Evolutionary conservation across 2,797 vertebrate genomes (phyloP).

Genomic region (Numenius phaeopus): DNA sequence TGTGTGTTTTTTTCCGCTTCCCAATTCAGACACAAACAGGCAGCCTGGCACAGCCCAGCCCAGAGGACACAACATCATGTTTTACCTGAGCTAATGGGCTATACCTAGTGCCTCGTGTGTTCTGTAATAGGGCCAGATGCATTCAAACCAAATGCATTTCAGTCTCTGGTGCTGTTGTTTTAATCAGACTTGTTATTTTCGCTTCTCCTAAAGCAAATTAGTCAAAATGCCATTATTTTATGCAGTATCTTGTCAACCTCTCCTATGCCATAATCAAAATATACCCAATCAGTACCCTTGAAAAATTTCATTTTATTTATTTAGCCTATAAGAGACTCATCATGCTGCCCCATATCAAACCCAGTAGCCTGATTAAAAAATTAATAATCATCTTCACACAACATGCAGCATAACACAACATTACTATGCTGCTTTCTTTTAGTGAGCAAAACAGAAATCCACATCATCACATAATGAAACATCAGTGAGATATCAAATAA

Average conservation of each 20-base stretch:
- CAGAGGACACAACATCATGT: not conserved
- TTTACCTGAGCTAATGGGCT: constrained; percentile 1
- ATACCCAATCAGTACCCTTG: not conserved
- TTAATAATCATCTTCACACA: not conserved
- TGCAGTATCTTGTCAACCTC: not conserved
- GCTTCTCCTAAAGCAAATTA: not conserved
- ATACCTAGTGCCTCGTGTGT: not conserved
- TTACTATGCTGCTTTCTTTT: not conserved
- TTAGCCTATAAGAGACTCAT: not conserved
- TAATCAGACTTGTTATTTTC: not conserved
- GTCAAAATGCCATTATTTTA: not conserved
- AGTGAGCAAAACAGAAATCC: not conserved
- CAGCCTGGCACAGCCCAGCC: not conserved
- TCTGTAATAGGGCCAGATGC: not conserved
- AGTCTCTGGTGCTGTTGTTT: not conserved
- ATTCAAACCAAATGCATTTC: not conserved
- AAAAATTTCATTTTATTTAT: not conserved
- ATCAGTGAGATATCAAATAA: not conserved
- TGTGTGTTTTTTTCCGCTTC: not conserved
- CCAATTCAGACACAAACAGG: not conserved
- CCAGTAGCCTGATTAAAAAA: not conserved
- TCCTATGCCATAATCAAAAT: not conserved
- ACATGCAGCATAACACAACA: not conserved
- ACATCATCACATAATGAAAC: constrained; percentile 7
- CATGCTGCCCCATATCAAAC: not conserved